Conservation (phyloP, 2,113 vertebrate species). For the Labrus mixtus region DNA sequence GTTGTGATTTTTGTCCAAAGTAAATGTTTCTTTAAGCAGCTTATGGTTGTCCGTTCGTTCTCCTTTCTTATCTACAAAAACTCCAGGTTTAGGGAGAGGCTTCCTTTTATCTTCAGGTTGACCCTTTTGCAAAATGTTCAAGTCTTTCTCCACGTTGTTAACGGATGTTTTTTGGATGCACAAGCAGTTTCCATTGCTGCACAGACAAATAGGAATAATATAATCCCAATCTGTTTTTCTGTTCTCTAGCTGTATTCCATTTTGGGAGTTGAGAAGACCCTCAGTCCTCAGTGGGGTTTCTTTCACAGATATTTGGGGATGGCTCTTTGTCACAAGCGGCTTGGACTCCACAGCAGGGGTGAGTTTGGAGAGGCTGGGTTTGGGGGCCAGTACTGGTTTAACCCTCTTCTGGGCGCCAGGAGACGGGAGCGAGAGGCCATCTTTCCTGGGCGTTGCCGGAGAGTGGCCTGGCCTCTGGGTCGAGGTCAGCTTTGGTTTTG, state of each 20-base stretch:
- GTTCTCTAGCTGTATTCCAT: slow-evolving; percentile 75
- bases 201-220: slow-evolving; percentile 87
- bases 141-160: slow-evolving; percentile 62
- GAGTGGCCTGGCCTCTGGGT: slow-evolving; percentile 78
- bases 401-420: slow-evolving; percentile 77
- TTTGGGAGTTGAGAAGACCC: slow-evolving; percentile 81
- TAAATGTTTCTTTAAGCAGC: slow-evolving; percentile 11
- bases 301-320: slow-evolving; percentile 61
- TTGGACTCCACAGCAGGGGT: slow-evolving; percentile 68
- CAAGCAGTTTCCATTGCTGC: slow-evolving; percentile 80
- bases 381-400: slow-evolving; percentile 91
- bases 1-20: slow-evolving; percentile 26
- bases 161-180: slow-evolving; percentile 70
- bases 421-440: slow-evolving; percentile 75
- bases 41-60: slow-evolving; percentile 24
- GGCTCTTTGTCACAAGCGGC: slow-evolving; percentile 63
- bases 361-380: slow-evolving; percentile 87
- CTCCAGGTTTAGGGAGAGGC: not conserved
- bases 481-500: slow-evolving; percentile 90
- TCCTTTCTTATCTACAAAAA: not conserved
- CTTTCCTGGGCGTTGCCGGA: slow-evolving; percentile 85
- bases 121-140: slow-evolving; percentile 20
- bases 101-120: slow-evolving; percentile 32
- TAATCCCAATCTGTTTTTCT: slow-evolving; percentile 80
- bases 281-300: slow-evolving; percentile 62